Percentiles rank a stretch among this genome's conserved stretches.
Evolutionary conservation across 1,140 invertebrate species (phyloP).

Genomic region (Caerostris darwini): DNA sequence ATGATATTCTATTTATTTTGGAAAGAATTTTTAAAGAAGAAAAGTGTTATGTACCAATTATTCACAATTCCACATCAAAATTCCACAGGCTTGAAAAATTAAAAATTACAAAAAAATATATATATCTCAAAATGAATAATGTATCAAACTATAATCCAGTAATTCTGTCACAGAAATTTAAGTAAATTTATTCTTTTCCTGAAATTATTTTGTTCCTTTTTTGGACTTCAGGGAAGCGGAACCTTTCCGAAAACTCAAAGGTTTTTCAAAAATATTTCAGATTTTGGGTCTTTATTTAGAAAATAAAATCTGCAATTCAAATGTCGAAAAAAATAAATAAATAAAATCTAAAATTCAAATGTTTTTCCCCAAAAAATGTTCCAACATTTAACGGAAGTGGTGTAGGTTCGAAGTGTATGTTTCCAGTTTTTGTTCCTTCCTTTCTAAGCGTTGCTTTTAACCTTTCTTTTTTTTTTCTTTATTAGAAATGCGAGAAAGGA

Average conservation of each 20-base stretch:
- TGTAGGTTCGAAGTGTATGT: background rate
- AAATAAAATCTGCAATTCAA: no score
- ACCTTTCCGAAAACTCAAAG: background rate
- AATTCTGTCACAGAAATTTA: background rate
- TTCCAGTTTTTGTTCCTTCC: background rate
- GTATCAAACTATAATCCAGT: background rate
- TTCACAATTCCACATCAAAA: background rate
- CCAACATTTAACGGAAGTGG: conserved; percentile 50
- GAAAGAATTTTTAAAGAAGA: no score
- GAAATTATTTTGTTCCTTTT: background rate
- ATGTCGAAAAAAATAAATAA: conserved; percentile 44
- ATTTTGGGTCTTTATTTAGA: conserved; percentile 48
- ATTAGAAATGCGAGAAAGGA: background rate
- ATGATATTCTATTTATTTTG: no score
- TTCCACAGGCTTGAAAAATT: background rate
- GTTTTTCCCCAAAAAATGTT: conserved; percentile 13
- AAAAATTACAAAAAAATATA: background rate
- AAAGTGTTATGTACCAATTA: background rate
- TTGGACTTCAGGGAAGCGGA: background rate
- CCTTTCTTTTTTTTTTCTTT: background rate
- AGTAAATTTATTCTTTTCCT: background rate
- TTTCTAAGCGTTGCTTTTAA: background rate
- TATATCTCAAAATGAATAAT: background rate
- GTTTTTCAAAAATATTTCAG: conserved; percentile 40
- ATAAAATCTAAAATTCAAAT: conserved; percentile 38